Base-by-base conservation (phyloP, 2,113 vertebrate genomes). In the Xiphophorus hellerii region DNA sequence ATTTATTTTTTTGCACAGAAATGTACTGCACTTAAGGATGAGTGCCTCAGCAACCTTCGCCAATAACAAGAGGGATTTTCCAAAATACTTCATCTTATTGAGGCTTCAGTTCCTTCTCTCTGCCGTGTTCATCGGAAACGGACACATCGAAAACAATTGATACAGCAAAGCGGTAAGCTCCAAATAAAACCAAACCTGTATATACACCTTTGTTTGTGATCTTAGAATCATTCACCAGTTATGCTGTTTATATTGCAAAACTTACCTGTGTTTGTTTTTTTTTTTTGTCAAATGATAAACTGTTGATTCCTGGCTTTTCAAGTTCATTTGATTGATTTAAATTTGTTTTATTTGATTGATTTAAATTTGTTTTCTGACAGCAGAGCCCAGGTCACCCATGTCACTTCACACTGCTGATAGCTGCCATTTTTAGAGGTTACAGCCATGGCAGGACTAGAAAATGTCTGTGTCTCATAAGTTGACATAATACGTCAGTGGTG, bases 381-480 rank as follows among this genome's bases (percentile, higher is more conserved):
- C 22, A 54, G 7, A 22, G 22, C 48, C 48, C 48, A 54, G 48
- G 48, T 54, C 48, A 51, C 48, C 48, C 62, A 70, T 80, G 77
- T 78, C 82, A 89, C 72, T 69, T 84, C 64, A 81, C 85, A 73
- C 73, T 92, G 92, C 92, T 94, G 93, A 92, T 83, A 74, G 79
- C 54, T 31, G 73, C 33, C 70, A 84, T 91, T 87, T 88, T 86
- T 88, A 62, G 82, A 91, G 85, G 88, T 92, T 86, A 88, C 71
- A 60, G 77, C 51, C 84, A 17, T 71, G 65, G 87, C 89, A 79
- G 87, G 80, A 73, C 63, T 54, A 71, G 61, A 79, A 73, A 71
- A 78, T 77, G 66, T 84, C 69, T 72, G 82, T 65, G 80, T 82
- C 74, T 93, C 85, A 37, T 86, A 89, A 92, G 81, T 77, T 91